Conservation (phyloP, 2,797 vertebrate genomes). For the Anabacerthia variegaticeps region DNA sequence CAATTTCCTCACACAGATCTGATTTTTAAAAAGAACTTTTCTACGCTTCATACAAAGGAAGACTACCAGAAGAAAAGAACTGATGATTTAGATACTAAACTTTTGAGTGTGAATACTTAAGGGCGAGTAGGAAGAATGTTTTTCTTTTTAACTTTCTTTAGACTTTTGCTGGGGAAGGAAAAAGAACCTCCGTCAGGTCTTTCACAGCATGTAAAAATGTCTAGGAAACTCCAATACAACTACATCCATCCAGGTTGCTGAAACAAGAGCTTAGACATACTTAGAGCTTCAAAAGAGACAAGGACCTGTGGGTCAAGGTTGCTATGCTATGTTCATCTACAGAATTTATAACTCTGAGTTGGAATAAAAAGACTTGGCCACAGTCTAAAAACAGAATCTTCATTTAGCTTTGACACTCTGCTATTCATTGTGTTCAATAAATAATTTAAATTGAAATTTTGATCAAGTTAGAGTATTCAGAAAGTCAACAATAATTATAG, state of each 20-base stretch:
- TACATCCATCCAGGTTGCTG: neutral
- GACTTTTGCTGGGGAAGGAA: neutral
- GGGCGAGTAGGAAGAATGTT: neutral
- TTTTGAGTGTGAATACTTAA: neutral
- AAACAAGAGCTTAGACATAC: neutral
- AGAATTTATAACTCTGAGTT: neutral
- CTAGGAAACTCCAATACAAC: neutral
- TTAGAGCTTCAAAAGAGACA: neutral
- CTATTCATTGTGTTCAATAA: neutral
- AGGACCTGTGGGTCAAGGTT: neutral
- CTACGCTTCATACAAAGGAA: neutral
- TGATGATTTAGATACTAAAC: neutral
- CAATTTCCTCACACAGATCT: neutral
- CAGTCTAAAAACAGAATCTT: neutral
- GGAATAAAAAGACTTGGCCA: neutral
- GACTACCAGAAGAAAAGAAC: neutral
- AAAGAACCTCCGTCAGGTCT: neutral
- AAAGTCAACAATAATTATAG: conserved; percentile 8
- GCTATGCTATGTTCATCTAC: neutral
- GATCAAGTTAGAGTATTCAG: neutral
- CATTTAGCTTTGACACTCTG: neutral
- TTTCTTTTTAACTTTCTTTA: neutral
- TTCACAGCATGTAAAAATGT: neutral
- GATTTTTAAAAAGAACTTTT: neutral
- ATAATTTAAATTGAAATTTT: neutral